Evolutionary conservation across 2,113 vertebrate genomes (phyloP).

Genomic region (Notarius quadriscutis): DNA sequence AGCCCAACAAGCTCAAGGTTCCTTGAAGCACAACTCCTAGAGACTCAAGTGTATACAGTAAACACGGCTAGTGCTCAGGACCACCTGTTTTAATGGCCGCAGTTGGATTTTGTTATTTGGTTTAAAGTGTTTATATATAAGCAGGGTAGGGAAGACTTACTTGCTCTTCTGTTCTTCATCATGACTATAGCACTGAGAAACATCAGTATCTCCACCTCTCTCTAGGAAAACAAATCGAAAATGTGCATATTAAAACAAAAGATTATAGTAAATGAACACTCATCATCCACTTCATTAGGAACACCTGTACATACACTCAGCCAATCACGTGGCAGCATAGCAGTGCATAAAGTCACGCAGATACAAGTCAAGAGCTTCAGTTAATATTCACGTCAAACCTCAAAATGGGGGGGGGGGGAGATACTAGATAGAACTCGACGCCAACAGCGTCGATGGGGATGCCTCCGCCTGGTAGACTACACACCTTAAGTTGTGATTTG

Average conservation of each 20-base stretch:
- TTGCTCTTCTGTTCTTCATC: constrained; percentile 97
- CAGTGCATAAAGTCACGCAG: too few relatives aligned
- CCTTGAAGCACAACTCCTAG: background rate
- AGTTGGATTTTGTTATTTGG: background rate
- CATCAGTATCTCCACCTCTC: constrained; percentile 97
- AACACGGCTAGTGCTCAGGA: constrained; percentile 1
- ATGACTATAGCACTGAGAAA: constrained; percentile 97
- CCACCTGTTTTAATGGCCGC: constrained; percentile 1
- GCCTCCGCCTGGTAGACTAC: too few relatives aligned
- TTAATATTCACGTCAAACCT: too few relatives aligned
- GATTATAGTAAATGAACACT: background rate
- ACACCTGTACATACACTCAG: too few relatives aligned
- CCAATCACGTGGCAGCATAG: too few relatives aligned
- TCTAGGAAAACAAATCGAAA: constrained; percentile 67
- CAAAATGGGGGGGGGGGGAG: too few relatives aligned
- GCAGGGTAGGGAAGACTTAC: constrained; percentile 72
- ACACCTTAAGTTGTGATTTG: too few relatives aligned
- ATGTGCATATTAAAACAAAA: background rate
- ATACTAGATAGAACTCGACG: too few relatives aligned
- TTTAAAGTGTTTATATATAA: constrained; percentile 12
- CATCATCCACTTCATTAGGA: too few relatives aligned
- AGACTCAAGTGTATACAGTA: constrained; percentile 34
- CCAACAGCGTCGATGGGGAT: too few relatives aligned
- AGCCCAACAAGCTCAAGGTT: background rate
- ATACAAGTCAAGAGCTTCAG: too few relatives aligned